Percentiles rank a stretch among this genome's conserved stretches.
Conservation (phyloP, 2,888 invertebrate genomes). For the Campaea margaritaria region DNA sequence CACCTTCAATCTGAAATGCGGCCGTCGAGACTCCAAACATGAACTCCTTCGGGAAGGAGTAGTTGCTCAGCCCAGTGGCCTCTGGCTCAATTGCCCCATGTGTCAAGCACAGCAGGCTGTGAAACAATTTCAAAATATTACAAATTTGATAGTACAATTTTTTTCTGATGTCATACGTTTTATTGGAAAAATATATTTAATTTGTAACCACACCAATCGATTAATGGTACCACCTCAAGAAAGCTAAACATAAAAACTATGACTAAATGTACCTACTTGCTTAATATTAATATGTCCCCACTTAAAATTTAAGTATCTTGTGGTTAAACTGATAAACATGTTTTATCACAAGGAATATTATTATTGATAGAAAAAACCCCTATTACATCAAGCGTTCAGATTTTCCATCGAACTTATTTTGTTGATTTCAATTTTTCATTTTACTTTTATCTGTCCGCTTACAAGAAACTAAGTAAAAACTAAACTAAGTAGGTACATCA, state of each 20-base stretch:
- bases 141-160: no score
- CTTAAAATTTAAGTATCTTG: no score
- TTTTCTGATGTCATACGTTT: no score
- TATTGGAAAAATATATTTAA: no score
- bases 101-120: constrained; percentile 64
- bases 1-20: constrained; percentile 87
- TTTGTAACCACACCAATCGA: no score
- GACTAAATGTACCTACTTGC: no score
- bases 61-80: constrained; percentile 64
- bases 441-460: not conserved
- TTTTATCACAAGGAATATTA: not conserved
- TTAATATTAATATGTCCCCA: no score
- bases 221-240: no score
- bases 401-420: not conserved
- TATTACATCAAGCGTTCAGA: not conserved
- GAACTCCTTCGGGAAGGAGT: constrained; percentile 84
- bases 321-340: no score
- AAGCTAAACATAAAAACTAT: no score
- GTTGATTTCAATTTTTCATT: not conserved
- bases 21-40: constrained; percentile 86
- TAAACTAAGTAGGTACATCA: no score
- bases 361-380: not conserved
- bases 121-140: constrained; percentile 24
- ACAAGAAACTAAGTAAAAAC: no score
- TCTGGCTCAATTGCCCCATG: constrained; percentile 55